Percentiles rank a stretch among this genome's conserved stretches.
Evolutionary conservation across 2,113 vertebrate genomes (phyloP).

Genomic region (Brachionichthys hirsutus): DNA sequence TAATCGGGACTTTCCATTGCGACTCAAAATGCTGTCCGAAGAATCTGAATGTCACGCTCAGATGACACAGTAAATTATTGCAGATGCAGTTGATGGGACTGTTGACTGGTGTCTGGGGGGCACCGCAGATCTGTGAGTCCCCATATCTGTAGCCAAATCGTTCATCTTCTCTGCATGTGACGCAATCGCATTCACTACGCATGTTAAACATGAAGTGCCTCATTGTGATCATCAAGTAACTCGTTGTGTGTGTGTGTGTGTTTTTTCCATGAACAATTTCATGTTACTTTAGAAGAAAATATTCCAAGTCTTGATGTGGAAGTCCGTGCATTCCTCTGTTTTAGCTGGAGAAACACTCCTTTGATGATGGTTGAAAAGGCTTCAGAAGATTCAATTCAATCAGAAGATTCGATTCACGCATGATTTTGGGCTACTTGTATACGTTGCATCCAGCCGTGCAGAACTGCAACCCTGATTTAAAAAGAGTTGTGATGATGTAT

Average conservation of each 20-base stretch:
- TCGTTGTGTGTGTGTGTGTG: constrained; percentile 30
- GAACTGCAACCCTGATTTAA: too few species aligned
- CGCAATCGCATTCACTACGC: constrained; percentile 23
- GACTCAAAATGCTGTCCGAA: constrained; percentile 4
- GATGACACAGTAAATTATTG: constrained; percentile 41
- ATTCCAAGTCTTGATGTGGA: constrained; percentile 1
- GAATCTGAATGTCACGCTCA: constrained; percentile 20
- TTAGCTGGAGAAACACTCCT: constrained; percentile 35
- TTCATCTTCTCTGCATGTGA: constrained; percentile 49
- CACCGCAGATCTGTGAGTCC: constrained; percentile 8
- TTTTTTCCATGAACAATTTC: constrained; percentile 28
- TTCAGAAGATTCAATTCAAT: constrained; percentile 18
- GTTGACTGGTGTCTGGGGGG: constrained; percentile 15
- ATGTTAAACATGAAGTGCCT: constrained; percentile 38
- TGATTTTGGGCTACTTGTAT: not conserved
- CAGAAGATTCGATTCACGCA: constrained; percentile 13
- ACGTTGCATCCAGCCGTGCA: not conserved
- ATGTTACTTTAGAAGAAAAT: constrained; percentile 48
- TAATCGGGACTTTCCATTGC: constrained; percentile 55
- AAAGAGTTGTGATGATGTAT: too few species aligned
- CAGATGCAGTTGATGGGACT: constrained; percentile 21
- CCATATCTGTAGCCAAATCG: constrained; percentile 22
- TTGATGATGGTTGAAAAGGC: constrained; percentile 47
- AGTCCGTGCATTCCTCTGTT: constrained; percentile 23
- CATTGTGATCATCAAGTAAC: constrained; percentile 44